These are phyloP conservation scores for Synanthedon myopaeformis DNA, from an alignment of 2,888 invertebrate genomes.

Conservation along the genomic window DNA sequence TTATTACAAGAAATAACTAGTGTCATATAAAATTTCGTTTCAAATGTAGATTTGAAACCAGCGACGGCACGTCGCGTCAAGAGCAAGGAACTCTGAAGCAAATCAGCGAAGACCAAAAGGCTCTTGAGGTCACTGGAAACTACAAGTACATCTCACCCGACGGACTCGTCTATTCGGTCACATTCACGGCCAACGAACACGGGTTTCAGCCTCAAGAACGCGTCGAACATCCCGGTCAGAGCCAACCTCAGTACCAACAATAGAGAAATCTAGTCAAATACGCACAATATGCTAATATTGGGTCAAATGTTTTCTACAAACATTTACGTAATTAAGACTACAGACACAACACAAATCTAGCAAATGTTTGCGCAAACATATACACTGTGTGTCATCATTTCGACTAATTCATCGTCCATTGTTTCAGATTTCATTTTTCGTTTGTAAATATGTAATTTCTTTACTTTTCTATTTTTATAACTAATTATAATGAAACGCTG, in stretches of 20 bases:
- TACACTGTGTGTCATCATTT: too few species aligned
- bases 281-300: too few species aligned
- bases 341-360: too few species aligned
- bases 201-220: conserved; percentile 68
- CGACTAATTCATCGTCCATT: too few species aligned
- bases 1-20: background rate
- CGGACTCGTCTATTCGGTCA: conserved; percentile 64
- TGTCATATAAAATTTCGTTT: background rate
- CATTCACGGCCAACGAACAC: conserved; percentile 69
- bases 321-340: too few species aligned
- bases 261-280: conserved; percentile 1
- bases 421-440: too few species aligned
- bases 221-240: conserved; percentile 32
- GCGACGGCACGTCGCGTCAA: conserved; percentile 63
- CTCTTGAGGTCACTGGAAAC: conserved; percentile 61
- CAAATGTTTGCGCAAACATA: conserved; percentile 3
- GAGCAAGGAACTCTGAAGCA: conserved; percentile 67
- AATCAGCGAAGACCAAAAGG: conserved; percentile 56
- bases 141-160: conserved; percentile 67
- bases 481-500: too few species aligned
- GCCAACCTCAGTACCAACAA: conserved; percentile 8
- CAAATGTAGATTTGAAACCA: conserved; percentile 52
- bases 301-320: too few species aligned
- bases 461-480: too few species aligned
- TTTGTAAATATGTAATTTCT: too few species aligned